Evolutionary conservation across 2,113 vertebrate genomes (phyloP).

Genomic region (Sceloporus tristichus): DNA sequence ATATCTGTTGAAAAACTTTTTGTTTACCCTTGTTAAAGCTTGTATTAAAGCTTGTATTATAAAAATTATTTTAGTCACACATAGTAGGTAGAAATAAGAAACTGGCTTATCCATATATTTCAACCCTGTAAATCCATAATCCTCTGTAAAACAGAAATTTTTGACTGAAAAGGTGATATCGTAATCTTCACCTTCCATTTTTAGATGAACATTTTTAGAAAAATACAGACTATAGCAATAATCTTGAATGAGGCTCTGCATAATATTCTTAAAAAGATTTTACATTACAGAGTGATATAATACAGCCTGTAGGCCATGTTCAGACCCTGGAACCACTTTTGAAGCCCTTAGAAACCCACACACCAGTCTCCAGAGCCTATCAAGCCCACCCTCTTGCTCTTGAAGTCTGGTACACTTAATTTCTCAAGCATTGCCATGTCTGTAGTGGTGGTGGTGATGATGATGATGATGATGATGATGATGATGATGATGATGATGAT

Average conservation of each 20-base stretch:
- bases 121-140: background rate
- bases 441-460: no score
- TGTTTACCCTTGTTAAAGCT: background rate
- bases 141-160: background rate
- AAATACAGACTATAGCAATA: background rate
- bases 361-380: no score
- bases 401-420: no score
- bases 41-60: background rate
- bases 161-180: background rate
- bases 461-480: no score
- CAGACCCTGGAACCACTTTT: no score
- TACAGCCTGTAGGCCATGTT: no score
- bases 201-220: no score
- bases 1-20: background rate
- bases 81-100: background rate
- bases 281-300: background rate
- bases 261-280: background rate
- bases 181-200: background rate
- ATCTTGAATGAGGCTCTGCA: background rate
- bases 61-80: background rate
- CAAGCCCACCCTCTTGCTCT: no score
- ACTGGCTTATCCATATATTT: background rate
- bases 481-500: no score
- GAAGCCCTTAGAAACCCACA: background rate
- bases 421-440: background rate